Evolutionary conservation across 2,113 vertebrate species (phyloP), one percentile per base, ranked within the genome.

Genomic region (Odocoileus hemionus): DNA sequence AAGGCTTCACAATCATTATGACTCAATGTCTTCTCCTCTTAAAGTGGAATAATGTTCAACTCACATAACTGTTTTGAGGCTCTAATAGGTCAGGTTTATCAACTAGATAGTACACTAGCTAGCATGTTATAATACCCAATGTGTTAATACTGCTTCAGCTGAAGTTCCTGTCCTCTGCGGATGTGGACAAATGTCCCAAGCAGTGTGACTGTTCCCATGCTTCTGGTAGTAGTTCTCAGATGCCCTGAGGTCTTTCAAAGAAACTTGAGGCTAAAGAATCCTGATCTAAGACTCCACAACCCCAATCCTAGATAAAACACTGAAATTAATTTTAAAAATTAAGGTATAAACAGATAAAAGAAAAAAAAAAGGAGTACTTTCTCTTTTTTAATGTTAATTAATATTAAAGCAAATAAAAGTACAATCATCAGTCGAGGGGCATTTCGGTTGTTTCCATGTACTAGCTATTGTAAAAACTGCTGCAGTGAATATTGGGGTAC

Each of bases 371-470:
- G 4, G 3, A 95, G 25, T 85, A 45, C 52, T 70, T 70, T 2
- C 1, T 84, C 14, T 45, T 91, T 93, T 9, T 39, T 52, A 78
- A 19, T 23, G 70, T 43, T 74, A 25, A 74, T 43, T 39, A 70
- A 28, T 33, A 57, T 11, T 26, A 16, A 91, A 87, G 47, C 36
- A 70, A 74, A 47, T 14, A 43, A 74, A 61, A 11, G 21, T 50
- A n/a, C n/a, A 85, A 43, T 33, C 21, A 13, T 25, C 36, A 39
- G 21, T 74, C 0, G 0, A 43, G 0, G 6, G 3, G 36, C 12
- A 74, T 43, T 39, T 25, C 3, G 36, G 21, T 74, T 74, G 70
- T 23, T 74, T 74, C 36, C 70, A 23, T 25, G 36, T 43, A 25
- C 36, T 3, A 13, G 10, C 36, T 13, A 39, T 43, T 43, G 21